Conservation (phyloP, 1,140 invertebrate genomes). For the Pseudomyrmex sp. region DNA sequence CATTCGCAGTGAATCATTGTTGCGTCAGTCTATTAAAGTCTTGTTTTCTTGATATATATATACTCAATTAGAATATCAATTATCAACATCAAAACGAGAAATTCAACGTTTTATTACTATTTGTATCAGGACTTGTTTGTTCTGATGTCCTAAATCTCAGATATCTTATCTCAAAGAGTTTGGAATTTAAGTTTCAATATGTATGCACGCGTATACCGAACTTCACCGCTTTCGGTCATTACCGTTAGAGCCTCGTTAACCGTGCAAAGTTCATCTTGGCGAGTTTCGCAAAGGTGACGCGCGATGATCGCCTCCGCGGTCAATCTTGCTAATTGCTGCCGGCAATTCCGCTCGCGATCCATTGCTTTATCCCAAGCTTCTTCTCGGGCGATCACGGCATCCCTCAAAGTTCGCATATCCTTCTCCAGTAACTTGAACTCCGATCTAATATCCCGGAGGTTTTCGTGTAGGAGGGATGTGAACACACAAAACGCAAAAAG, state of each 20-base stretch:
- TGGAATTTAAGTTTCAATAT: background rate
- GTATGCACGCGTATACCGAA: background rate
- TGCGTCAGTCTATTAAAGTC: no score
- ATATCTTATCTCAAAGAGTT: no score
- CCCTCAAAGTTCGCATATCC: slow-evolving; percentile 78
- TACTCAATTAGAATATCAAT: no score
- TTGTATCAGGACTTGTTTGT: no score
- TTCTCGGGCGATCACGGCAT: slow-evolving; percentile 76
- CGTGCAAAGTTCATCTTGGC: slow-evolving; percentile 74
- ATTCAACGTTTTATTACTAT: no score
- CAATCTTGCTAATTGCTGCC: slow-evolving; percentile 77
- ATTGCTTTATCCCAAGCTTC: slow-evolving; percentile 75
- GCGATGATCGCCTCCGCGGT: slow-evolving; percentile 76
- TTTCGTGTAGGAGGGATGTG: background rate
- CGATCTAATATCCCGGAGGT: slow-evolving; percentile 65
- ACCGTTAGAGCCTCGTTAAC: slow-evolving; percentile 73
- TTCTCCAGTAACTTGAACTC: slow-evolving; percentile 78
- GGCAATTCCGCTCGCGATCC: slow-evolving; percentile 78
- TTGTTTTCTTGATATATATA: no score
- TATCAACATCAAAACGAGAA: no score
- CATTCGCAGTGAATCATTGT: no score
- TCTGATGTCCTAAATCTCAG: no score
- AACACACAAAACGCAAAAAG: background rate
- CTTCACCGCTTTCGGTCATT: background rate
- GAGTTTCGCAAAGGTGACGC: slow-evolving; percentile 77